phyloP scores from a whole-genome alignment of 2,113 vertebrate species.

The Oncorhynchus nerka region DNA sequence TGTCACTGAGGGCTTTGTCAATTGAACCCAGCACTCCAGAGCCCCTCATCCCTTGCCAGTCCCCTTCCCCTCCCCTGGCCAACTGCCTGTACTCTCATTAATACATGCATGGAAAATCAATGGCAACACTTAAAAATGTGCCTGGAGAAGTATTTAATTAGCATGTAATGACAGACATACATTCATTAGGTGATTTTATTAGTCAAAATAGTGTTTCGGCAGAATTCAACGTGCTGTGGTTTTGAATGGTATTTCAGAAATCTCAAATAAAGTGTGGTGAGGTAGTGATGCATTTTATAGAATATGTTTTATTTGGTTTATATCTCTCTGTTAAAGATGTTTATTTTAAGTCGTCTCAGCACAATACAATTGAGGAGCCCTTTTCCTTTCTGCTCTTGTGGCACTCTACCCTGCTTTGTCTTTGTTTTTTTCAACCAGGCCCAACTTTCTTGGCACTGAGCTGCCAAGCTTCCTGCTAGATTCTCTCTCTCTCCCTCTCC shows the following conservation, averaged over 20 bases:
- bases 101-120: constrained; percentile 48
- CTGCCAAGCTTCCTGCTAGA: constrained; percentile 20
- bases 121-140: constrained; percentile 49
- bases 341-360: neutral
- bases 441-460: constrained; percentile 5
- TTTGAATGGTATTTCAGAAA: neutral
- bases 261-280: neutral
- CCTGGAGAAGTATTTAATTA: constrained; percentile 55
- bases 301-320: neutral
- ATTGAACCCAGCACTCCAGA: constrained; percentile 23
- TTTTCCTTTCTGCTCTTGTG: neutral
- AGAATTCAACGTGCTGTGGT: neutral
- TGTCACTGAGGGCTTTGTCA: constrained; percentile 18
- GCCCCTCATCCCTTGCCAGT: neutral
- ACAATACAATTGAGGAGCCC: neutral
- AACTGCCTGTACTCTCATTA: constrained; percentile 35
- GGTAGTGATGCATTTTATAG: neutral
- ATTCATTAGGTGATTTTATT: constrained; percentile 34
- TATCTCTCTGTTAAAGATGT: neutral
- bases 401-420: neutral
- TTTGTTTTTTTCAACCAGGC: constrained; percentile 4
- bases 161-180: constrained; percentile 43
- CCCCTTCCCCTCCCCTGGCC: neutral
- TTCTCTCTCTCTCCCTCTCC: too few species aligned
- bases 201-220: constrained; percentile 25